Evolutionary conservation across 2,888 invertebrate species (phyloP).

Genomic region (Eupithecia exiguata): DNA sequence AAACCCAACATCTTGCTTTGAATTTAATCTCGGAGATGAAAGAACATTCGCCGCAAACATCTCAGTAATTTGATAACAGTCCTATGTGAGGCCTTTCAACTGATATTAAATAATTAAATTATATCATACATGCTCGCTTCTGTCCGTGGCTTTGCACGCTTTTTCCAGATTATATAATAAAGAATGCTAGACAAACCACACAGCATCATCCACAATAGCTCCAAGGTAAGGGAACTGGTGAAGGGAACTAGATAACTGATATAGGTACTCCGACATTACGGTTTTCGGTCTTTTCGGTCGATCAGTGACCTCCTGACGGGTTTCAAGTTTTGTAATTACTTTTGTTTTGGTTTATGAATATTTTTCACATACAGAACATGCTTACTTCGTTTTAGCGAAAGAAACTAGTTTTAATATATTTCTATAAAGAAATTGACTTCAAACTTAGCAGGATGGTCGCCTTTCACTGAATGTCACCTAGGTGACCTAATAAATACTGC

Average conservation of each 20-base stretch:
- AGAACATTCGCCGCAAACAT: constrained; percentile 72
- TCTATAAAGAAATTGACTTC: no score
- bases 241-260: background rate
- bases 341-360: no score
- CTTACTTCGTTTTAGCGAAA: no score
- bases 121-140: background rate
- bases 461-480: no score
- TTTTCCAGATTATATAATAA: background rate
- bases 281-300: no score
- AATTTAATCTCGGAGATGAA: constrained; percentile 77
- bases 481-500: no score
- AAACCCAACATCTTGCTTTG: constrained; percentile 61
- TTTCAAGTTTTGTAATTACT: no score
- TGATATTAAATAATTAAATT: background rate
- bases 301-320: no score
- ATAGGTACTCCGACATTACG: no score
- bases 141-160: background rate
- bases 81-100: background rate
- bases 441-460: no score
- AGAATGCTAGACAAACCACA: background rate
- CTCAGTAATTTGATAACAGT: constrained; percentile 65
- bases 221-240: background rate
- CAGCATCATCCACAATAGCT: background rate
- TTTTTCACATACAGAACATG: no score
- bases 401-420: no score